Percentiles rank a stretch among this genome's conserved stretches.
phyloP scores from a whole-genome alignment of 2,797 vertebrate species.

The Champsocephalus gunnari region DNA sequence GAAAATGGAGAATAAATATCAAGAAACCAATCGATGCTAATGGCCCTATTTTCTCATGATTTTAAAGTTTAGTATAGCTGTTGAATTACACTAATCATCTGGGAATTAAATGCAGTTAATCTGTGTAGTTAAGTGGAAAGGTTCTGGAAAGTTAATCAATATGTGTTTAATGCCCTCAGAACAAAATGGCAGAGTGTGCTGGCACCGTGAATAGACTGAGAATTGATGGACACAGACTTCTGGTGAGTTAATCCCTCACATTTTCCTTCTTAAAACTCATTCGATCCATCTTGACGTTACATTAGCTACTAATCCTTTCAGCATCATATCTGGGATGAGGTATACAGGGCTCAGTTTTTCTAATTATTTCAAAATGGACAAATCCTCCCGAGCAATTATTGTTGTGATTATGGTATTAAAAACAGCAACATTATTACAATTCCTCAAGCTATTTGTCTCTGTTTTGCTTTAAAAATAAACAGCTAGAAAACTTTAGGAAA shows the following conservation, averaged over 20 bases:
- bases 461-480: background rate
- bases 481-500: background rate
- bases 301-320: conserved; percentile 21
- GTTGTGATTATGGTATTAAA: conserved; percentile 39
- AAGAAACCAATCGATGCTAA: background rate
- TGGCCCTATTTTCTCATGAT: conserved; percentile 8
- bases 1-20: background rate
- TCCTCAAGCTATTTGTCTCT: conserved; percentile 30
- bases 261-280: background rate
- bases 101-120: background rate
- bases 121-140: background rate
- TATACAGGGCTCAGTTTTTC: conserved; percentile 33
- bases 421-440: conserved; percentile 43
- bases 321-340: conserved; percentile 33
- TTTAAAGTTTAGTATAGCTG: conserved; percentile 5
- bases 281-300: background rate
- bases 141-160: conserved; percentile 3
- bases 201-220: conserved; percentile 74
- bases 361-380: conserved; percentile 48
- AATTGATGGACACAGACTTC: conserved; percentile 84
- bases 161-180: conserved; percentile 73
- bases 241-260: conserved; percentile 83
- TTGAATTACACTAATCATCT: conserved; percentile 1
- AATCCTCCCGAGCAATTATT: conserved; percentile 43
- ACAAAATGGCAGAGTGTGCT: conserved; percentile 86